Evolutionary conservation across 2,113 vertebrate genomes (phyloP).

Genomic region (Phodopus roborovskii): DNA sequence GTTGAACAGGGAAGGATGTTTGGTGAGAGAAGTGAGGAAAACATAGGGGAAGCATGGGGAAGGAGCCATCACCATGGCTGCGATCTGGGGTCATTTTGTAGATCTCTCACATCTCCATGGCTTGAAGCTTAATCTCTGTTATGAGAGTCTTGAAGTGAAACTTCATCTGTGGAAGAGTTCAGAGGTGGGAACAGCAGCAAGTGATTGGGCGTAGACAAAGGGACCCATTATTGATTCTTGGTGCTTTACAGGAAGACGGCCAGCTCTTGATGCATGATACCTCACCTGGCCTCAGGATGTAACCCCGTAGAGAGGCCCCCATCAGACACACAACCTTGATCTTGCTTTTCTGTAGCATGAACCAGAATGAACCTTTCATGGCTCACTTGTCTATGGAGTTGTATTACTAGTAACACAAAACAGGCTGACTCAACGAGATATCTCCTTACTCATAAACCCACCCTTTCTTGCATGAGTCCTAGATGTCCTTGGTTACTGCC

Average conservation of each 20-base stretch:
- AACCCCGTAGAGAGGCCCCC: background rate
- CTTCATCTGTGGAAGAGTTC: background rate
- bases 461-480: fast-evolving
- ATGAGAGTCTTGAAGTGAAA: background rate
- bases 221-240: background rate
- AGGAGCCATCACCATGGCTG: fast-evolving
- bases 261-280: background rate
- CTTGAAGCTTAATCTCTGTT: background rate
- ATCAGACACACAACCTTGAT: background rate
- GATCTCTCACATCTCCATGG: background rate
- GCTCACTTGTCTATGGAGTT: background rate
- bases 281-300: background rate
- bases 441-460: background rate
- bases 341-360: background rate
- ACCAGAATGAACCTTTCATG: background rate
- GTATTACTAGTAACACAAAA: no score
- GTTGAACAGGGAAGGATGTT: background rate
- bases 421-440: background rate
- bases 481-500: background rate
- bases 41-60: background rate
- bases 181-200: background rate
- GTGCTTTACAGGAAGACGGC: background rate
- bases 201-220: background rate
- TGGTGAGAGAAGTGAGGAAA: background rate
- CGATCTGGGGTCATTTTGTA: background rate